Percentiles rank a stretch among this genome's conserved stretches.
Evolutionary conservation across 2,888 invertebrate genomes (phyloP).

Genomic region (Meteorus cinctellus): DNA sequence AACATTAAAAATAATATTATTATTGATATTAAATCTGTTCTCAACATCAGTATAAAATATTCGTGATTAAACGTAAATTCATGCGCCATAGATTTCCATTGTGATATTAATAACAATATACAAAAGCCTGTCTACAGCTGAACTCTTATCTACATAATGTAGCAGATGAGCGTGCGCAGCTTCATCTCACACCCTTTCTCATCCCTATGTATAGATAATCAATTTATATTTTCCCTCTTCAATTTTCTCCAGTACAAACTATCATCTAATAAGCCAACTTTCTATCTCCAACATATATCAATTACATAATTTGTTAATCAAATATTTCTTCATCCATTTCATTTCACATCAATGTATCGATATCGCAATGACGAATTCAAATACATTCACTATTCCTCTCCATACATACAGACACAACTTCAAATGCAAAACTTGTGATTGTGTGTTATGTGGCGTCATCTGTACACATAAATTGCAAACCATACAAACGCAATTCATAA

Average conservation of each 20-base stretch:
- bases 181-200: background rate
- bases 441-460: constrained; percentile 30
- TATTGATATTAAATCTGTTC: too few species aligned
- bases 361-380: background rate
- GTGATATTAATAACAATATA: too few species aligned
- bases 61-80: too few species aligned
- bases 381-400: background rate
- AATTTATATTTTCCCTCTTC: background rate
- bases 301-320: background rate
- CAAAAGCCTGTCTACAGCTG: constrained; percentile 4
- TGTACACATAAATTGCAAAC: constrained; percentile 11
- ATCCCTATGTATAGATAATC: background rate
- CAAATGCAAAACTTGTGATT: background rate
- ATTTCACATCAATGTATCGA: background rate
- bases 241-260: background rate
- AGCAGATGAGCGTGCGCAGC: constrained; percentile 36
- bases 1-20: too few species aligned
- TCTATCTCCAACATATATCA: background rate
- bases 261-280: background rate
- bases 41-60: too few species aligned
- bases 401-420: background rate
- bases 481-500: background rate
- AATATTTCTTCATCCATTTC: too few species aligned
- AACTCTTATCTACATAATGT: background rate
- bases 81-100: too few species aligned